A percentile compares a stretch with the other conserved stretches of the same genome.
phyloP scores from a whole-genome alignment of 2,888 invertebrate genomes.

The Drosophila paracracens region DNA sequence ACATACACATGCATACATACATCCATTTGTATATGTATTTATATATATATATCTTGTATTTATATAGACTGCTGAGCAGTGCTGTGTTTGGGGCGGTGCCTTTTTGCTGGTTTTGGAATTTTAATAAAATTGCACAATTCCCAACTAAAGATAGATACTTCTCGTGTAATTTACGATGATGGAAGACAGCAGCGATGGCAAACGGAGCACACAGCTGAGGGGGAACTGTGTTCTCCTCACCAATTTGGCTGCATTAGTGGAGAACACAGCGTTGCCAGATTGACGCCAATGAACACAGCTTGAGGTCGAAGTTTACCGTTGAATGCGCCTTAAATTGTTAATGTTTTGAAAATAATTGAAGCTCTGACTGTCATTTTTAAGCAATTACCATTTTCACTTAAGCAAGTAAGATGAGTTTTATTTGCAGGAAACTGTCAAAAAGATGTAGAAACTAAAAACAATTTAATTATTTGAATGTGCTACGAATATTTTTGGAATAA shows the following conservation, averaged over 20 bases:
- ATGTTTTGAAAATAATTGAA: not conserved
- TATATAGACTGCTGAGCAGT: constrained; percentile 36
- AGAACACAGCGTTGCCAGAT: constrained; percentile 39
- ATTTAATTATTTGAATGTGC: not conserved
- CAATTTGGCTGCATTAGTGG: not conserved
- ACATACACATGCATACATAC: not conserved
- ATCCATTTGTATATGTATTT: constrained; percentile 18
- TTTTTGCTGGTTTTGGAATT: constrained; percentile 67
- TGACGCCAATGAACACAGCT: constrained; percentile 9
- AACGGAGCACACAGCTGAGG: not conserved
- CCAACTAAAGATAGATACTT: constrained; percentile 81
- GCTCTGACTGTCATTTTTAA: not conserved
- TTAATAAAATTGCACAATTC: constrained; percentile 80
- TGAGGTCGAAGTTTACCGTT: not conserved
- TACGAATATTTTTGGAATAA: not conserved
- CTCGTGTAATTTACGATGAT: constrained; percentile 80
- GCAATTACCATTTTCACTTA: not conserved
- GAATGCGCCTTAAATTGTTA: not conserved
- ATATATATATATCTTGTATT: constrained; percentile 49
- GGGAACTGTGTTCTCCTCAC: not conserved
- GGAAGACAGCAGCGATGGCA: constrained; percentile 66
- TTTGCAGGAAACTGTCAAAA: not conserved
- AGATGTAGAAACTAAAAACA: not conserved
- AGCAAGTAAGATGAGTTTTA: not conserved
- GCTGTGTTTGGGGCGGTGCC: constrained; percentile 44